A percentile compares a stretch with the other conserved stretches of the same genome.
Conservation (phyloP, 2,888 invertebrate species). For the Balanococcus diminutus region DNA sequence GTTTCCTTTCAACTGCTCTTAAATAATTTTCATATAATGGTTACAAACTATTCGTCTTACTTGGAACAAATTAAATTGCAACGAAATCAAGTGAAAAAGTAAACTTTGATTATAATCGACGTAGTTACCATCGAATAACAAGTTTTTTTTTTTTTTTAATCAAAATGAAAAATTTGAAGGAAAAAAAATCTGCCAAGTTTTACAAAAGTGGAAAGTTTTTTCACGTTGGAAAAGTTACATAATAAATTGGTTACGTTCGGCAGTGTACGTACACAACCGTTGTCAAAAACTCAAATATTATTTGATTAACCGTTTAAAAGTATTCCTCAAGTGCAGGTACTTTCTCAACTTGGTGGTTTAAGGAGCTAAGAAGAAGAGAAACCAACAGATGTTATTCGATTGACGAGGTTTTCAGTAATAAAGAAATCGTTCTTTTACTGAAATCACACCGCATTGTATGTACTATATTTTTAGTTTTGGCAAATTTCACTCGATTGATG, state of each 20-base stretch:
- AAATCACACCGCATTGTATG: too few relatives aligned
- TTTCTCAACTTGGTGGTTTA: not conserved
- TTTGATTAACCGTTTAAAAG: slow-evolving; percentile 19
- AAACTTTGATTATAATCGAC: slow-evolving; percentile 35
- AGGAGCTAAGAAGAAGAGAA: not conserved
- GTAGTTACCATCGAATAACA: not conserved
- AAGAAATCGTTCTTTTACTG: too few relatives aligned
- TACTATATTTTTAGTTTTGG: too few relatives aligned
- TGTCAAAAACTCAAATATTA: slow-evolving; percentile 2
- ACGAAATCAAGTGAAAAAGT: slow-evolving; percentile 37
- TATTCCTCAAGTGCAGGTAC: not conserved
- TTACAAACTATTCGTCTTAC: not conserved
- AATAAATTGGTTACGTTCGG: slow-evolving; percentile 3
- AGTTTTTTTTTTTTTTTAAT: not conserved
- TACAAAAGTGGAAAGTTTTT: slow-evolving; percentile 31
- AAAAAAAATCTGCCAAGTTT: not conserved
- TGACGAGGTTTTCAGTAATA: too few relatives aligned
- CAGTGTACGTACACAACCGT: not conserved
- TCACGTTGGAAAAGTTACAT: not conserved
- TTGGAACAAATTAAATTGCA: slow-evolving; percentile 9
- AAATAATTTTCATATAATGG: slow-evolving; percentile 25
- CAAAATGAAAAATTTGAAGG: not conserved
- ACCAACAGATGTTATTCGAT: not conserved
- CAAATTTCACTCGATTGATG: too few relatives aligned
- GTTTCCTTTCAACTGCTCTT: not conserved